phyloP scores from a whole-genome alignment of 2,113 vertebrate genomes.

The Petrocephalus zakoni region DNA sequence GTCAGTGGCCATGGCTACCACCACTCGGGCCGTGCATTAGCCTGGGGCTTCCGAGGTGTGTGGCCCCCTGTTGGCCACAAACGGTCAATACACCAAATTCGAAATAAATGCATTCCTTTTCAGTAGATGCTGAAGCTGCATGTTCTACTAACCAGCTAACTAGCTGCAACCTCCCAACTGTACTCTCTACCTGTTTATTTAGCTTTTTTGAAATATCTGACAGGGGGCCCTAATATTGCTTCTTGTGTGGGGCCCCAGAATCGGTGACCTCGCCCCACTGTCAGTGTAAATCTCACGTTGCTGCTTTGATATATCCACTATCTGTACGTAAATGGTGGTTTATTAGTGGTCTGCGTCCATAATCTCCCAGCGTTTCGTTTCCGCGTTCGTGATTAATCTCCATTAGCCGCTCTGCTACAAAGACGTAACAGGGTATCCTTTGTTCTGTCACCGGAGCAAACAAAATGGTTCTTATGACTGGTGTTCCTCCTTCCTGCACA shows the following conservation, averaged over 20 bases:
- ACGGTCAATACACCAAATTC: background rate
- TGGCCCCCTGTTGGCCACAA: background rate
- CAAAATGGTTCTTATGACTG: background rate
- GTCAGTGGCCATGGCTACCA: background rate
- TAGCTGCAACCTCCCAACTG: background rate
- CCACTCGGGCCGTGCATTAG: background rate
- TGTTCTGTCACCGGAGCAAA: slow-evolving; percentile 5
- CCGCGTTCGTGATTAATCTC: background rate
- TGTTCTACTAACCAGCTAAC: background rate
- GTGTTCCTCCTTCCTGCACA: background rate
- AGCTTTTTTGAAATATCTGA: background rate
- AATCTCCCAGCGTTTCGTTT: background rate
- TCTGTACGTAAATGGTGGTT: background rate
- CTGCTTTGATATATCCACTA: background rate
- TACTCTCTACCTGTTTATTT: background rate
- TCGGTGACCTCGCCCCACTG: background rate
- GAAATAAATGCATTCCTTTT: background rate
- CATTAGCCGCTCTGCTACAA: background rate
- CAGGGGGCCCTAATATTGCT: background rate
- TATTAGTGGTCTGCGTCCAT: background rate
- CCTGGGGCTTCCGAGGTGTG: background rate
- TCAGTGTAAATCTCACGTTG: background rate
- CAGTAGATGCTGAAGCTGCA: background rate
- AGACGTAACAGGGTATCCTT: background rate
- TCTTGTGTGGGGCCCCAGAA: background rate